Percentiles rank a stretch among this genome's conserved stretches.
Conservation (phyloP, 2,888 invertebrate species). For the Ypsolopha scabrella region DNA sequence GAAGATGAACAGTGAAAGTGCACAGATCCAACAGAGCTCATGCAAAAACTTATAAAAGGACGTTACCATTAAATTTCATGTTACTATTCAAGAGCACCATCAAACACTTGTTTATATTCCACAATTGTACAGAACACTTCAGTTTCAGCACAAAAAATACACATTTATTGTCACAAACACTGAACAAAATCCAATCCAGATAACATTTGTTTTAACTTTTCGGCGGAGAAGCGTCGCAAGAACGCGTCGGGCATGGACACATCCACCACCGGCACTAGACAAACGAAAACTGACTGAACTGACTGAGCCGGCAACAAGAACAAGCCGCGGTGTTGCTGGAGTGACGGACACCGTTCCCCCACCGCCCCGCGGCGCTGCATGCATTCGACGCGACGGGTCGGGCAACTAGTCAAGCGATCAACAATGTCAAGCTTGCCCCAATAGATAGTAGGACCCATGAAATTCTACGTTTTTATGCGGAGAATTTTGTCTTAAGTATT, state of each 20-base stretch:
- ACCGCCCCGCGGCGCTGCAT: constrained; percentile 12
- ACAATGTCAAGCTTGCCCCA: constrained; percentile 12
- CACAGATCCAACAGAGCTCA: constrained; percentile 25
- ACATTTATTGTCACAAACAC: constrained; percentile 47
- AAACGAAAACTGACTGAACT: constrained; percentile 13
- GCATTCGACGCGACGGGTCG: constrained; percentile 48
- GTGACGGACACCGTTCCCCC: constrained; percentile 11
- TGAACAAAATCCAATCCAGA: constrained; percentile 44
- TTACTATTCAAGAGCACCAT: constrained; percentile 68
- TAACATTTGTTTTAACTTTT: constrained; percentile 50
- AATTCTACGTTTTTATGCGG: constrained; percentile 30
- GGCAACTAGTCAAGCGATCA: constrained; percentile 18
- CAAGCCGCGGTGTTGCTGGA: constrained; percentile 17
- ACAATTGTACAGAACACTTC: constrained; percentile 9
- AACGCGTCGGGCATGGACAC: not conserved
- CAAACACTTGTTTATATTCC: constrained; percentile 22
- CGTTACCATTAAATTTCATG: constrained; percentile 68
- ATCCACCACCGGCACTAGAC: constrained; percentile 15
- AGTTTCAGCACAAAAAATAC: not conserved
- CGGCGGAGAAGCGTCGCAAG: not conserved
- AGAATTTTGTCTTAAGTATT: constrained; percentile 26
- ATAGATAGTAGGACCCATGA: too few species aligned
- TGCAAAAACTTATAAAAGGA: constrained; percentile 22
- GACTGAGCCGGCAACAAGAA: constrained; percentile 9
- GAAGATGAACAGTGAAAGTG: constrained; percentile 24